These are phyloP conservation scores for Anticlea derivata DNA, from an alignment of 2,888 invertebrate genomes.

Conservation along the genomic window DNA sequence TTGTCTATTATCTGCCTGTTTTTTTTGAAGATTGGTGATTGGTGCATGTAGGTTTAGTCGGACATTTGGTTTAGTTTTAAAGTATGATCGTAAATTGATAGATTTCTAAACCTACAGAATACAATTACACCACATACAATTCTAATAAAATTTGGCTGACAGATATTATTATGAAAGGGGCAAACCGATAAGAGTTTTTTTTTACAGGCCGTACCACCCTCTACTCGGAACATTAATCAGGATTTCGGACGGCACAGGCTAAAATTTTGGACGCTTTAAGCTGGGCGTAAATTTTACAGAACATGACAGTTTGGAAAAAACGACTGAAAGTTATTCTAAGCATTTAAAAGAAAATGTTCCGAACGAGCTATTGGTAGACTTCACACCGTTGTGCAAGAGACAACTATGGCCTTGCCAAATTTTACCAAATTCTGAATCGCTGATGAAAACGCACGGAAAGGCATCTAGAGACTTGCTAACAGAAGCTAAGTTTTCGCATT, in stretches of 20 bases:
- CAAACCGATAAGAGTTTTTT: constrained; percentile 59
- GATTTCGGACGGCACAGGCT: constrained; percentile 87
- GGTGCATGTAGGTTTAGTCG: not conserved
- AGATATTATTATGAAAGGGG: constrained; percentile 65
- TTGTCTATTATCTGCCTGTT: constrained; percentile 47
- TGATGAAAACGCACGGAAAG: too few relatives aligned
- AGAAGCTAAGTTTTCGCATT: too few relatives aligned
- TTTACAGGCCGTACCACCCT: constrained; percentile 60
- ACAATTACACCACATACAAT: constrained; percentile 27
- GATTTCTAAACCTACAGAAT: too few relatives aligned
- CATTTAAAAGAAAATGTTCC: constrained; percentile 39
- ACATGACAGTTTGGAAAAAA: constrained; percentile 76
- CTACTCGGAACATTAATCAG: constrained; percentile 84
- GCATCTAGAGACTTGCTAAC: too few relatives aligned
- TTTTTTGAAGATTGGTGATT: constrained; percentile 18
- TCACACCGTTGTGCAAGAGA: too few relatives aligned
- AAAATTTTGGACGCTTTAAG: constrained; percentile 83
- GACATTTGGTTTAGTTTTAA: constrained; percentile 33
- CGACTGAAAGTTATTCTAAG: constrained; percentile 61
- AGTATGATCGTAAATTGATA: too few relatives aligned
- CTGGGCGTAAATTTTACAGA: constrained; percentile 80
- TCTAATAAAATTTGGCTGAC: constrained; percentile 50
- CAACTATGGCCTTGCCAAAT: too few relatives aligned
- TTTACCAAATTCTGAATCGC: too few relatives aligned
- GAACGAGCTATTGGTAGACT: too few relatives aligned